These are phyloP conservation scores for Dysidea cf. avara DNA, from an alignment of 37 sponge, comb jelly and placozoan species.

Conservation along the genomic window DNA sequence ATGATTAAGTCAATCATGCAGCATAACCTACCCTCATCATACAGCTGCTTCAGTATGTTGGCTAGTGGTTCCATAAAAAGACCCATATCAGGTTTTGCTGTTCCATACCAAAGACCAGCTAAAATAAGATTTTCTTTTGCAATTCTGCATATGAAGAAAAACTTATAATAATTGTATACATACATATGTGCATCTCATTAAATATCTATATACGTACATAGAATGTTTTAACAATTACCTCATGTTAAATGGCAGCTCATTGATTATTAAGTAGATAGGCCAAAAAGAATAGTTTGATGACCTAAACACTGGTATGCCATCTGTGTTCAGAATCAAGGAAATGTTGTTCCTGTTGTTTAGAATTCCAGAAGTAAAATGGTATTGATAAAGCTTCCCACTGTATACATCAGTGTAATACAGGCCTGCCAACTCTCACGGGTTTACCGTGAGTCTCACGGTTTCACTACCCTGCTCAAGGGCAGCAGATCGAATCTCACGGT, in stretches of 20 bases:
- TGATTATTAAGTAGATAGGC: slow-evolving; percentile 40
- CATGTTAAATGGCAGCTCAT: slow-evolving; percentile 35
- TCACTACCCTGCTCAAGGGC: too few relatives aligned
- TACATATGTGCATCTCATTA: too few relatives aligned
- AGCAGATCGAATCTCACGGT: too few relatives aligned
- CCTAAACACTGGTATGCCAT: slow-evolving; percentile 41
- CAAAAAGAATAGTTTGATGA: slow-evolving; percentile 47
- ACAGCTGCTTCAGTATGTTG: slow-evolving; percentile 23
- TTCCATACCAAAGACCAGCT: slow-evolving; percentile 62
- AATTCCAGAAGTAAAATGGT: slow-evolving; percentile 22
- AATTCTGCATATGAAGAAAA: too few relatives aligned
- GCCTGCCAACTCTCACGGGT: too few relatives aligned
- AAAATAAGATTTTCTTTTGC: slow-evolving; percentile 30
- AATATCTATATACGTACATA: too few relatives aligned
- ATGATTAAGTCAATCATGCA: too few relatives aligned
- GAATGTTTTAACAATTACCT: slow-evolving; percentile 3
- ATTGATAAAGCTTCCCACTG: slow-evolving; percentile 28
- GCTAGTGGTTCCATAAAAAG: slow-evolving; percentile 42
- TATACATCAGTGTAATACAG: slow-evolving; percentile 36
- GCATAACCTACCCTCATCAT: slow-evolving; percentile 38
- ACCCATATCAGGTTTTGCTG: slow-evolving; percentile 51
- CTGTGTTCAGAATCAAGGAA: slow-evolving; percentile 31
- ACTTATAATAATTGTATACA: too few relatives aligned
- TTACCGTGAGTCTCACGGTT: too few relatives aligned
- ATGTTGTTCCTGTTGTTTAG: slow-evolving; percentile 18